phyloP scores from a whole-genome alignment of 2,888 invertebrate species.

The Xylocampa areola region DNA sequence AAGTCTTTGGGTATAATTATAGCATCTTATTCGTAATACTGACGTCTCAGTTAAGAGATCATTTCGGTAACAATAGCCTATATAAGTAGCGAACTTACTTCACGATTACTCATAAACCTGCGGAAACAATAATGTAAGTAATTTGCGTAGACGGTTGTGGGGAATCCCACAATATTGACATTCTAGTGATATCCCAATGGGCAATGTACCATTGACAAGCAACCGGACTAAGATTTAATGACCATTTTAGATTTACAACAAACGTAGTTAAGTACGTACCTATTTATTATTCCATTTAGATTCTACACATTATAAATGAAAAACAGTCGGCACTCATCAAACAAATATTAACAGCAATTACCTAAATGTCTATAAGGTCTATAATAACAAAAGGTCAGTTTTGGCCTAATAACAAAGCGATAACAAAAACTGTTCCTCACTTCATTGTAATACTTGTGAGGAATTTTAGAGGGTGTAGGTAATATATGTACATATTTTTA shows the following conservation, averaged over 20 bases:
- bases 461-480: too few relatives aligned
- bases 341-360: too few relatives aligned
- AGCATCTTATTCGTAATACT: too few relatives aligned
- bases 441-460: too few relatives aligned
- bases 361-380: too few relatives aligned
- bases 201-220: conserved; percentile 33
- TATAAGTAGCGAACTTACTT: conserved; percentile 22
- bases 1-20: too few relatives aligned
- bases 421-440: too few relatives aligned
- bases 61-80: conserved; percentile 43
- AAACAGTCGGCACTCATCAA: background rate
- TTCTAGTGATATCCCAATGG: conserved; percentile 68
- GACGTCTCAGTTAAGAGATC: conserved; percentile 28
- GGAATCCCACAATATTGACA: conserved; percentile 79
- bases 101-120: conserved; percentile 56
- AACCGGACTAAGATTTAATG: conserved; percentile 44
- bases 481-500: too few relatives aligned
- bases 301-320: conserved; percentile 1
- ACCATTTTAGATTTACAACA: conserved; percentile 40
- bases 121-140: conserved; percentile 53
- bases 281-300: too few relatives aligned
- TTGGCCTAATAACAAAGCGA: too few relatives aligned
- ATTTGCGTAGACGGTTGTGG: conserved; percentile 62
- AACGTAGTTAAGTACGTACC: too few relatives aligned
- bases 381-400: too few relatives aligned